phyloP scores from a whole-genome alignment of 2,113 vertebrate genomes.

The Calidris pugnax region DNA sequence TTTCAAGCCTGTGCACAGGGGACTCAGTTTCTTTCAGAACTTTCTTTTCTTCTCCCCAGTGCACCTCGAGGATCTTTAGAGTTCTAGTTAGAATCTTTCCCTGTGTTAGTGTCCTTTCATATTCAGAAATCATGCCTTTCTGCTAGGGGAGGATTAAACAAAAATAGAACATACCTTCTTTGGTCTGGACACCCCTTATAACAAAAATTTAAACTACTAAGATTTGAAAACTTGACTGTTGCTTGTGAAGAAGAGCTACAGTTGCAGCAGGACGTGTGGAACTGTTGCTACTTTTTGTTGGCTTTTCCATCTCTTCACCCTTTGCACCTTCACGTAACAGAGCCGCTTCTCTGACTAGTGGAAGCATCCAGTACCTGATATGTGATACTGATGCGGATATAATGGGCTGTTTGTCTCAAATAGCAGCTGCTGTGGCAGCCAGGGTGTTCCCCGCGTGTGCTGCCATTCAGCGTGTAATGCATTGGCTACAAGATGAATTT shows the following conservation, averaged over 20 bases:
- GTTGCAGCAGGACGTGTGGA: background rate
- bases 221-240: background rate
- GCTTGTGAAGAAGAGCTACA: background rate
- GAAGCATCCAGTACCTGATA: background rate
- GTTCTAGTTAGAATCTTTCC: background rate
- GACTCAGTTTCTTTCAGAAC: background rate
- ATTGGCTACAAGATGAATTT: background rate
- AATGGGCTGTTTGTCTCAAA: background rate
- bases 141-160: background rate
- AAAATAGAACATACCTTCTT: background rate
- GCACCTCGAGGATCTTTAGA: background rate
- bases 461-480: background rate
- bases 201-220: background rate
- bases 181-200: background rate
- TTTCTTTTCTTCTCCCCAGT: background rate
- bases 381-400: background rate
- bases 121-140: background rate
- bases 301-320: background rate
- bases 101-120: background rate
- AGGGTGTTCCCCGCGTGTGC: fast-evolving
- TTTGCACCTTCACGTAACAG: fast-evolving
- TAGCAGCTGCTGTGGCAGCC: background rate
- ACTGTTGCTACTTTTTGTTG: background rate
- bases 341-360: background rate
- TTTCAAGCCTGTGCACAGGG: background rate